phyloP scores from a whole-genome alignment of 2,113 vertebrate genomes.

The Pungitius pungitius region DNA sequence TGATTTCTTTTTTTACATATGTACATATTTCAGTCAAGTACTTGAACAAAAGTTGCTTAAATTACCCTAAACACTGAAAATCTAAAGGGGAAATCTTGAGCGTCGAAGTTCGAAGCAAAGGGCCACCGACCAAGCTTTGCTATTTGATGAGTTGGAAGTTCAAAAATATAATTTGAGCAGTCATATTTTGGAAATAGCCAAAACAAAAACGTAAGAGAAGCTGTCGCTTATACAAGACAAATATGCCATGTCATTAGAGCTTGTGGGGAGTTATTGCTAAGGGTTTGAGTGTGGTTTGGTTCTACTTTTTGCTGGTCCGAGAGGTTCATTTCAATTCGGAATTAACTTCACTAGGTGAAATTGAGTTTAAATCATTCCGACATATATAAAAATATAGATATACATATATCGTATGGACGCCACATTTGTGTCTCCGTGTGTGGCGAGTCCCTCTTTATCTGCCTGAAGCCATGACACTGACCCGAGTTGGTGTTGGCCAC shows the following conservation, averaged over 20 bases:
- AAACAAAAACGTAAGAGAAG: no score
- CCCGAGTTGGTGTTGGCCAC: constrained; percentile 50
- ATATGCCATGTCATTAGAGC: neutral
- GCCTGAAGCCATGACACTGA: constrained; percentile 56
- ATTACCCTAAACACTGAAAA: neutral
- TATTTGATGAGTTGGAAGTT: neutral
- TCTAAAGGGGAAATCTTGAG: neutral
- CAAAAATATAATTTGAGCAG: neutral
- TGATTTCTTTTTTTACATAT: neutral
- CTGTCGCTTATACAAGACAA: neutral
- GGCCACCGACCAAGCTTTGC: neutral
- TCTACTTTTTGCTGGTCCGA: neutral
- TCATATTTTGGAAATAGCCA: neutral
- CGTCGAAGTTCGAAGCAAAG: neutral
- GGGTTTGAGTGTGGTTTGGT: neutral
- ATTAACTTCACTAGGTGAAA: neutral
- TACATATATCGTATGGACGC: no score
- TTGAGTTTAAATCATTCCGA: neutral
- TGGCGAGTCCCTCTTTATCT: constrained; percentile 21
- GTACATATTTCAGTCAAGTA: neutral
- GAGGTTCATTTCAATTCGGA: neutral
- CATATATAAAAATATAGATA: neutral
- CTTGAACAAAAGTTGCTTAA: neutral
- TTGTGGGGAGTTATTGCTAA: neutral
- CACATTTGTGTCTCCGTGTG: neutral